Percentiles rank a stretch among this genome's conserved stretches.
phyloP scores from a whole-genome alignment of 2,113 vertebrate genomes.

The Trogon melanurus region DNA sequence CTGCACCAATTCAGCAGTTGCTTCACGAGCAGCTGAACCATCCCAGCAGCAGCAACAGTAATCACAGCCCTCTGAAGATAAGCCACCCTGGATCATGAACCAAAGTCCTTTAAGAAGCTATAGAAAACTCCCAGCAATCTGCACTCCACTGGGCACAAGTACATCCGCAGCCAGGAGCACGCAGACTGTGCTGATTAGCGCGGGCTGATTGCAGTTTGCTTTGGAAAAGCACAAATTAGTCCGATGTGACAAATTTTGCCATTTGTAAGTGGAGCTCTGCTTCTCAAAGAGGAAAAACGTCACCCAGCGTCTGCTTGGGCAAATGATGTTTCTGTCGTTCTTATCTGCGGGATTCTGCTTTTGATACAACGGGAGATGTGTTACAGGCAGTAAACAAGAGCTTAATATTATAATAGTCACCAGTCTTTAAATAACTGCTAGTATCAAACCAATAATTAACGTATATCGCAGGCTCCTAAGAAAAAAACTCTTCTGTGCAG shows the following conservation, averaged over 20 bases:
- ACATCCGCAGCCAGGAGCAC: not conserved
- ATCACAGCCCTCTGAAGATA: constrained; percentile 41
- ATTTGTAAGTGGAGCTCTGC: not conserved
- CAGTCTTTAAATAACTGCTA: not conserved
- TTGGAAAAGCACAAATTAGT: not conserved
- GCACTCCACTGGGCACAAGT: not conserved
- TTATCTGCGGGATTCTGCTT: not conserved
- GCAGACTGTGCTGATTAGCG: rapidly evolving
- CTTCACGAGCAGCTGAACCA: constrained; percentile 27
- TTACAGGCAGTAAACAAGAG: not conserved
- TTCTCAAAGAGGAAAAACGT: not conserved
- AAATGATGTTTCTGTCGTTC: not conserved
- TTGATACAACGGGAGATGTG: not conserved
- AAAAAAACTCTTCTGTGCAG: not conserved
- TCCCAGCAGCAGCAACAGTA: not conserved
- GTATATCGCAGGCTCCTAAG: not conserved
- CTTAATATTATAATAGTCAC: not conserved
- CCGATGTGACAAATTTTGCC: not conserved
- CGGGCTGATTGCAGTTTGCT: not conserved
- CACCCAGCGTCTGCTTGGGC: rapidly evolving
- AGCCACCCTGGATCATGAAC: constrained; percentile 58
- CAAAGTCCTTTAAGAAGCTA: constrained; percentile 64
- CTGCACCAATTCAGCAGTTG: constrained; percentile 42
- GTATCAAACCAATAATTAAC: not conserved
- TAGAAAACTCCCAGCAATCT: not conserved